Evolutionary conservation across 2,797 vertebrate genomes (phyloP), one percentile per base, ranked within the genome.

Genomic region (Pantherophis vulpinus): DNA sequence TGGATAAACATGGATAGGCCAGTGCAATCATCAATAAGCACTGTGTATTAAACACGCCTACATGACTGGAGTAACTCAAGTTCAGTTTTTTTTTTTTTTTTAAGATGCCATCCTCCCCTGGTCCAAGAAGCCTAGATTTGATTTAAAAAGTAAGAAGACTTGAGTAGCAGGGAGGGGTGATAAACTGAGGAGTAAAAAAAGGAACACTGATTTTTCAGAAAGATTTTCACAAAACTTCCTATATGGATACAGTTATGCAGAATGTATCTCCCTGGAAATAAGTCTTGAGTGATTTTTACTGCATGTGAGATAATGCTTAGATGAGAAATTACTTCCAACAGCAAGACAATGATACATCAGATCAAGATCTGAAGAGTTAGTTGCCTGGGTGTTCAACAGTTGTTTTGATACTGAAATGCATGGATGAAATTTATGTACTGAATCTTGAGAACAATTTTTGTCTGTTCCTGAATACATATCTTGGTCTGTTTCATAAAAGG

Each of bases 161-260:
- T 47, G 10, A 25, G 10, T 47, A 47, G 4, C 9, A 47, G 18
- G 74, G 18, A 10, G n/a, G 16, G 14, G 13, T 0, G 0, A 1
- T 2, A 42, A 42, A 79, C 16, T 0, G 8, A 74, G 16, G 32
- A 79, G 9, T 42, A 10, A 25, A 23, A 42, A 79, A 79, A 83
- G 66, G 23, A 83, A 25, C 42, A 11, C 37, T 83, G 37, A 12
- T 83, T 83, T 83, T 47, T 47, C 74, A 47, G 74, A 83, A 47
- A 83, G 37, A 25, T 83, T 83, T 83, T 83, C 10, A 83, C 18
- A 83, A 47, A 25, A 47, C 42, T 83, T 25, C 74, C 18, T 47
- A 25, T 11, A 47, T 83, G 37, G 37, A 47, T 83, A 83, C 37
- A 83, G 42, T 83, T 20, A 83, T 25, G 20, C 74, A 25, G 42